These are phyloP conservation scores for Drosophila melanogaster DNA, from an alignment of 1,140 invertebrate genomes.

Conservation along the genomic window Release_6_plus_ISO1_MT NT_033777.3:30549501-30550000, in stretches of 20 bases:
- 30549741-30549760: conserved; percentile 27
- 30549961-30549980: conserved; percentile 59
- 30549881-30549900: conserved; percentile 40
- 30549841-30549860: conserved; percentile 80
- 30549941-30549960: conserved; percentile 56
- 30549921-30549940: neutral
- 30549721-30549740: conserved; percentile 77
- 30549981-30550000: conserved; percentile 72
- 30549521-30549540: conserved; percentile 74
- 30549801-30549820: conserved; percentile 16
- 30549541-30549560: conserved; percentile 30
- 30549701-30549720: conserved; percentile 82
- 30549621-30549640: conserved; percentile 50
- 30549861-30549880: conserved; percentile 80
- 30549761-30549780: conserved; percentile 11
- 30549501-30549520: conserved; percentile 79
- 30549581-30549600: conserved; percentile 29
- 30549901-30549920: conserved; percentile 7
- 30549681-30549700: conserved; percentile 74
- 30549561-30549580: conserved; percentile 61
- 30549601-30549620: conserved; percentile 1
- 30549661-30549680: conserved; percentile 29
- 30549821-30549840: conserved; percentile 77
- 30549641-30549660: conserved; percentile 68
- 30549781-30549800: neutral